Evolutionary conservation across 2,113 vertebrate genomes (phyloP).

Genomic region (Oreocharis arfaki): DNA sequence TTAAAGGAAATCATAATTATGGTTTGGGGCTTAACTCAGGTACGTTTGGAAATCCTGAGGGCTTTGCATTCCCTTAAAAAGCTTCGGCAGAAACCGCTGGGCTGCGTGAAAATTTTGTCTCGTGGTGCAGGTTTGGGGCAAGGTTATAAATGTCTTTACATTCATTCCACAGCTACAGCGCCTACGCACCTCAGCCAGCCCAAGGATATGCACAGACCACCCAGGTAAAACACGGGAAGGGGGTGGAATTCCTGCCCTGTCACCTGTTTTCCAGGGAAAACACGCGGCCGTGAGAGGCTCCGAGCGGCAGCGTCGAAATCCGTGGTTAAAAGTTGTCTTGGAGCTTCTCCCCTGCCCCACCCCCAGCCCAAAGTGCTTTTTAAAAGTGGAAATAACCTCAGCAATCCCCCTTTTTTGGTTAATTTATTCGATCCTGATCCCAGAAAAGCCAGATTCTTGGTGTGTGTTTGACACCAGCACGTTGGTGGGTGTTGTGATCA

Average conservation of each 20-base stretch:
- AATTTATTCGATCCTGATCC: background rate
- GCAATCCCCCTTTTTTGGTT: background rate
- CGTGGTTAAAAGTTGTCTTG: background rate
- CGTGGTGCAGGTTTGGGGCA: background rate
- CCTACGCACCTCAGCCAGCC: constrained; percentile 91
- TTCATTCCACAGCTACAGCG: constrained; percentile 84
- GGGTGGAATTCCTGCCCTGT: background rate
- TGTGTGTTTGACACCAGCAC: fast-evolving
- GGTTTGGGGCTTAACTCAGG: background rate
- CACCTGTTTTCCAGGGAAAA: background rate
- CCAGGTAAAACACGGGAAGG: constrained; percentile 77
- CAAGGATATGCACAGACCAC: constrained; percentile 92
- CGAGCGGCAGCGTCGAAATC: background rate
- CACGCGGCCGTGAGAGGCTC: fast-evolving
- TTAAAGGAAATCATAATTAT: background rate
- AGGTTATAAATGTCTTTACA: background rate
- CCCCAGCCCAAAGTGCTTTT: background rate
- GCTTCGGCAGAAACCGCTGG: background rate
- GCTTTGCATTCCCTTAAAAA: background rate
- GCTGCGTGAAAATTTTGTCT: background rate
- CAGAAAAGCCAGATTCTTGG: background rate
- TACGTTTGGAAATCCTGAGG: background rate
- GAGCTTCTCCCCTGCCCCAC: background rate
- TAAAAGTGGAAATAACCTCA: background rate
- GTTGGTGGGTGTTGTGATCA: background rate